A percentile compares a stretch with the other conserved stretches of the same genome.
Conservation (phyloP, 2,888 invertebrate species). For the Magallana nippona region DNA sequence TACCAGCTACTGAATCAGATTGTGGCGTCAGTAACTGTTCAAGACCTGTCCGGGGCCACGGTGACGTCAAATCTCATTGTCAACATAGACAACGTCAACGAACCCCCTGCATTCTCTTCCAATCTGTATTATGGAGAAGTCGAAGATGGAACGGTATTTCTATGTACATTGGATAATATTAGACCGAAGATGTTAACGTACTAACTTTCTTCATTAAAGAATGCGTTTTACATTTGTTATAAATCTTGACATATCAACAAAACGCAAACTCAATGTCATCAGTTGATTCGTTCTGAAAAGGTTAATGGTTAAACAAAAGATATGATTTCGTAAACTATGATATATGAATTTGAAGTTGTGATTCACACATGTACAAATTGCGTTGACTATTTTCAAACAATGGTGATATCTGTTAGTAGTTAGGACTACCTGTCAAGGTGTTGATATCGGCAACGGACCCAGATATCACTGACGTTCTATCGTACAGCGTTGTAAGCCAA, state of each 20-base stretch:
- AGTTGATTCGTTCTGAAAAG: no score
- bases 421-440: background rate
- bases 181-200: no score
- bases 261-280: no score
- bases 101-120: background rate
- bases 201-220: no score
- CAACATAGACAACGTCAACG: slow-evolving; percentile 22
- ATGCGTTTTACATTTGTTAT: no score
- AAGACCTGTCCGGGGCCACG: background rate
- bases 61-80: background rate
- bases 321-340: no score
- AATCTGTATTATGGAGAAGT: background rate
- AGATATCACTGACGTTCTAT: background rate
- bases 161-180: no score
- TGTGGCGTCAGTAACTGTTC: background rate
- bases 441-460: slow-evolving; percentile 11
- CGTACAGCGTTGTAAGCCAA: background rate
- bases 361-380: no score
- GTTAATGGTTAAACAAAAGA: no score
- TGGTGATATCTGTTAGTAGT: background rate
- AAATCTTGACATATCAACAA: no score
- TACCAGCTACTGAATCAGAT: background rate
- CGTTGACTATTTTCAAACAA: no score
- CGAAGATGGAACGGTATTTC: background rate
- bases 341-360: no score